Evolutionary conservation across 2,888 invertebrate species (phyloP).

Genomic region (Orthosia incerta): DNA sequence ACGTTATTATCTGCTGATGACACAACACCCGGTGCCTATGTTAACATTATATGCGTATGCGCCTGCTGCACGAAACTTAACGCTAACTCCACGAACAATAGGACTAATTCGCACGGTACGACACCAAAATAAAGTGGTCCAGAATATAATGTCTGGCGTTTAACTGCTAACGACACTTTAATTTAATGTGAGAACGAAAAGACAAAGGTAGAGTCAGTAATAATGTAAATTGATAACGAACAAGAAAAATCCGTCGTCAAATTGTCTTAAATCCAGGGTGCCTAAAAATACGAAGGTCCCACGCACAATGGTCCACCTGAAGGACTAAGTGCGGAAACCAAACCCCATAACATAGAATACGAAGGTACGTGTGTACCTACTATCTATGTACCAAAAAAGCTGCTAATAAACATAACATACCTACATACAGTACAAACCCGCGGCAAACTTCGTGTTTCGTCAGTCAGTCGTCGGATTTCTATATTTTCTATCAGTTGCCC

Average conservation of each 20-base stretch:
- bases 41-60: constrained; percentile 51
- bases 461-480: too few relatives aligned
- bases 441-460: too few relatives aligned
- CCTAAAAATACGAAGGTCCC: not conserved
- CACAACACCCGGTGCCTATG: constrained; percentile 65
- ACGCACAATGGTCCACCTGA: too few relatives aligned
- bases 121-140: constrained; percentile 41
- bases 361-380: not conserved
- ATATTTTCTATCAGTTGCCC: too few relatives aligned
- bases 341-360: too few relatives aligned
- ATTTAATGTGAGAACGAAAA: constrained; percentile 44
- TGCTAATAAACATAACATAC: not conserved
- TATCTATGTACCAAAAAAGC: not conserved
- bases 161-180: constrained; percentile 55
- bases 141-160: constrained; percentile 28
- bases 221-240: constrained; percentile 21
- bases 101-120: constrained; percentile 51
- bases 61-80: constrained; percentile 46
- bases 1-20: constrained; percentile 81
- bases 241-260: constrained; percentile 2
- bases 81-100: constrained; percentile 56
- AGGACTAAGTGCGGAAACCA: too few relatives aligned
- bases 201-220: constrained; percentile 29
- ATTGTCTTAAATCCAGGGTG: not conserved
- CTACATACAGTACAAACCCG: not conserved